Conservation (phyloP, 2,113 vertebrate species). For the Pogonocichla stellata region DNA sequence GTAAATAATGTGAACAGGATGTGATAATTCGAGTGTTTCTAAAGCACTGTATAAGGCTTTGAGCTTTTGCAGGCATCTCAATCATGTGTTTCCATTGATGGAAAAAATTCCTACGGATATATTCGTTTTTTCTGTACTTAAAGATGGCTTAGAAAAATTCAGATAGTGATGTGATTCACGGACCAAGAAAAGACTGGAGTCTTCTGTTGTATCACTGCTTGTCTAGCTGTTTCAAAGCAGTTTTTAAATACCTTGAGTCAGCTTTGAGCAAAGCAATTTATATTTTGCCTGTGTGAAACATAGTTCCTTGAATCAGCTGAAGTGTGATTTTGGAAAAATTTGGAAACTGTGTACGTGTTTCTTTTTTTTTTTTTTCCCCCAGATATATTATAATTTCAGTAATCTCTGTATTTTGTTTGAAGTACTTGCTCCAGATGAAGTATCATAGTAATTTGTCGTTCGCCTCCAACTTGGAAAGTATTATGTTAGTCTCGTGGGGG, state of each 20-base stretch:
- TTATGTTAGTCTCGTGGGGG: neutral
- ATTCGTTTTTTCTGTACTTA: neutral
- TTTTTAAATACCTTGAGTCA: neutral
- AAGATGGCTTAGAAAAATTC: neutral
- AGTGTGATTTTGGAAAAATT: neutral
- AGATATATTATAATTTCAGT: neutral
- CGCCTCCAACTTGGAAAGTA: neutral
- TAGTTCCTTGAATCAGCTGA: neutral
- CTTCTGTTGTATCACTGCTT: neutral
- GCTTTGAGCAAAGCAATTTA: neutral
- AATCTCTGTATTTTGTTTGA: neutral
- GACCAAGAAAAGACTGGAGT: neutral
- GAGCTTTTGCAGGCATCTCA: neutral
- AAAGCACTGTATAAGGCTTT: neutral
- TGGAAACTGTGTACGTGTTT: neutral
- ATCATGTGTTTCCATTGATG: neutral
- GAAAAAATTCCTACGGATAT: neutral
- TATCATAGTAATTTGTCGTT: neutral
- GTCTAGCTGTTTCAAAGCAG: neutral
- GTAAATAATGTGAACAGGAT: constrained; percentile 15
- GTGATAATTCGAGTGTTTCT: neutral
- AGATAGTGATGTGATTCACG: neutral
- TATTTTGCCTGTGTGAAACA: neutral
- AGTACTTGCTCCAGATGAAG: neutral
- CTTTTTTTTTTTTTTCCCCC: neutral